These are phyloP conservation scores for Yponomeuta sedellus DNA, from an alignment of 2,888 invertebrate genomes.

Conservation along the genomic window DNA sequence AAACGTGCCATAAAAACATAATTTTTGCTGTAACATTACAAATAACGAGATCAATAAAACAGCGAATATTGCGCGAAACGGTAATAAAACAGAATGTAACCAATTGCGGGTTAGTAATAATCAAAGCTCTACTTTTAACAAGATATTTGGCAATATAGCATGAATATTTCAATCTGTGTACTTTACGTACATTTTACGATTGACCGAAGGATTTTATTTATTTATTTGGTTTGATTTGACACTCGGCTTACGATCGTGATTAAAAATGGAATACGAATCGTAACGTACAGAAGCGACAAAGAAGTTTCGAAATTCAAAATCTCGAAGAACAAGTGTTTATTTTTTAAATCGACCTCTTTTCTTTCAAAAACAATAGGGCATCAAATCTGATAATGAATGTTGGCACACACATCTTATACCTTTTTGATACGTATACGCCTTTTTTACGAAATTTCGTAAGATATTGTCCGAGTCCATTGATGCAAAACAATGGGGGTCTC, in stretches of 20 bases:
- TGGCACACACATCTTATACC: constrained; percentile 30
- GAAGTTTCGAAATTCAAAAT: too few species aligned
- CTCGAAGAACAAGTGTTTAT: too few species aligned
- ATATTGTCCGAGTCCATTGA: constrained; percentile 70
- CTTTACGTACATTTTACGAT: not conserved
- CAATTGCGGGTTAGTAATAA: not conserved
- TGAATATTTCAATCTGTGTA: not conserved
- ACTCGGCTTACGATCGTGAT: constrained; percentile 9
- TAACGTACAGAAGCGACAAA: too few species aligned
- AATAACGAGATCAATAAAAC: not conserved
- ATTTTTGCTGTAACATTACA: not conserved
- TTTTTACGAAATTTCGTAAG: constrained; percentile 74
- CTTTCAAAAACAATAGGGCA: not conserved
- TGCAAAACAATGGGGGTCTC: constrained; percentile 67
- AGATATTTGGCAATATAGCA: not conserved
- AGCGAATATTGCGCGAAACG: not conserved
- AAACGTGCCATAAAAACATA: not conserved
- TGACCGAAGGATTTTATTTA: not conserved
- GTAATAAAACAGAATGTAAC: not conserved
- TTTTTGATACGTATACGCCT: constrained; percentile 61
- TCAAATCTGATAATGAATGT: not conserved
- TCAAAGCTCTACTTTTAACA: not conserved
- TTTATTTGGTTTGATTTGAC: too few species aligned
- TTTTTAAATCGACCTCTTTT: not conserved
- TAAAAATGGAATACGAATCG: constrained; percentile 19